Evolutionary conservation across 2,113 vertebrate species (phyloP).

Genomic region (Salvelinus sp.): DNA sequence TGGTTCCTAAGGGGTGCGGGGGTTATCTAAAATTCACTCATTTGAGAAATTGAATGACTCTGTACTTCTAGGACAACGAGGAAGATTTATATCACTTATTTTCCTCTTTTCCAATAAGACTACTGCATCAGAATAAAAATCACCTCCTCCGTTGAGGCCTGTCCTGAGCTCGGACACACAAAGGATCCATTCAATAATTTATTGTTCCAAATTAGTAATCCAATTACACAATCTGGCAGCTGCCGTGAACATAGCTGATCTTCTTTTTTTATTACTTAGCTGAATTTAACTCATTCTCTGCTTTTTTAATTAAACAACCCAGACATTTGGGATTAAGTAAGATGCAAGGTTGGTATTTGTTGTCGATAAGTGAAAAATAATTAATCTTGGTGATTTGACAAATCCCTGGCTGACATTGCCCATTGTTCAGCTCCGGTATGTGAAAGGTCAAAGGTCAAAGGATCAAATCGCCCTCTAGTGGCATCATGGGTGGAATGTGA

Average conservation of each 20-base stretch:
- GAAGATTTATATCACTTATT: constrained; percentile 63
- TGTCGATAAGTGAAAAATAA: constrained; percentile 15
- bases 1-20: constrained; percentile 46
- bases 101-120: constrained; percentile 41
- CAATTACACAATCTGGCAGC: constrained; percentile 56
- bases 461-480: too few relatives aligned
- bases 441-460: not conserved
- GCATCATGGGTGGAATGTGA: too few relatives aligned
- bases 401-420: not conserved
- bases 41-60: constrained; percentile 59
- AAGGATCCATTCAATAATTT: constrained; percentile 62
- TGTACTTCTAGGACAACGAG: constrained; percentile 53
- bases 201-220: constrained; percentile 64
- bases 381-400: not conserved
- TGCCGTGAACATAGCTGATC: constrained; percentile 50
- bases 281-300: constrained; percentile 49
- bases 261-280: constrained; percentile 51
- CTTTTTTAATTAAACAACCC: constrained; percentile 34
- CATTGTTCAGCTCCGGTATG: not conserved
- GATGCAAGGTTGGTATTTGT: constrained; percentile 43
- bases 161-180: constrained; percentile 9
- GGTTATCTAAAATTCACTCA: constrained; percentile 54
- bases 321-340: constrained; percentile 30
- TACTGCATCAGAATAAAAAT: constrained; percentile 29
- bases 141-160: too few relatives aligned